Conservation (phyloP, 2,113 vertebrate genomes). For the Isurus oxyrinchus region DNA sequence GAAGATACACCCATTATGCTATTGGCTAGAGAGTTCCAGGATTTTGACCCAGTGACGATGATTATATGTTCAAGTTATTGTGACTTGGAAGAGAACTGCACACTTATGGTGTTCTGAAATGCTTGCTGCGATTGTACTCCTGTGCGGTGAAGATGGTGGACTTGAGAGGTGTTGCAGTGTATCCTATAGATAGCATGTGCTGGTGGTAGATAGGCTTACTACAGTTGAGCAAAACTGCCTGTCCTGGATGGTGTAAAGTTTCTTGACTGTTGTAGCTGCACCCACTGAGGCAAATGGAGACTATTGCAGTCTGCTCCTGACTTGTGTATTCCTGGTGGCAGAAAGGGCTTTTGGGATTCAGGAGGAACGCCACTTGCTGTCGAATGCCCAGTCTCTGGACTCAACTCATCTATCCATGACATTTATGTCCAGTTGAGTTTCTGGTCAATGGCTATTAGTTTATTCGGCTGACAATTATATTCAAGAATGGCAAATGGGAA, state of each 20-base stretch:
- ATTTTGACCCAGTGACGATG: background rate
- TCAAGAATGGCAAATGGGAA: background rate
- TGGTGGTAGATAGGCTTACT: background rate
- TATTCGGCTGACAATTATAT: background rate
- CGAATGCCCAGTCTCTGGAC: background rate
- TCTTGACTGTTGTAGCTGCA: background rate
- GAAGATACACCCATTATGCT: background rate
- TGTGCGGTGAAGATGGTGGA: background rate
- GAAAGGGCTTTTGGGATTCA: background rate
- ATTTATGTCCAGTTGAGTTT: background rate
- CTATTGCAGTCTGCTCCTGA: background rate
- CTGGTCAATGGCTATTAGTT: background rate
- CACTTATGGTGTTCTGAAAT: too few species aligned
- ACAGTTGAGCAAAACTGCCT: background rate
- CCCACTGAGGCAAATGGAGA: background rate
- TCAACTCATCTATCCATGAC: background rate
- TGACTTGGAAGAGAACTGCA: background rate
- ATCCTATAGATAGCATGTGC: background rate
- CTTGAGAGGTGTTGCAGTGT: background rate
- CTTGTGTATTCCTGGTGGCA: background rate
- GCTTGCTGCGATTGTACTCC: background rate
- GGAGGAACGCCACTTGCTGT: background rate
- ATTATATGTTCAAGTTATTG: background rate
- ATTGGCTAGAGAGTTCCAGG: background rate
- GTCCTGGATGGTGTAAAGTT: background rate